A percentile compares a stretch with the other conserved stretches of the same genome.
These are phyloP conservation scores for Eublepharis macularius DNA, from an alignment of 2,113 vertebrate genomes.

Conservation along the genomic window DNA sequence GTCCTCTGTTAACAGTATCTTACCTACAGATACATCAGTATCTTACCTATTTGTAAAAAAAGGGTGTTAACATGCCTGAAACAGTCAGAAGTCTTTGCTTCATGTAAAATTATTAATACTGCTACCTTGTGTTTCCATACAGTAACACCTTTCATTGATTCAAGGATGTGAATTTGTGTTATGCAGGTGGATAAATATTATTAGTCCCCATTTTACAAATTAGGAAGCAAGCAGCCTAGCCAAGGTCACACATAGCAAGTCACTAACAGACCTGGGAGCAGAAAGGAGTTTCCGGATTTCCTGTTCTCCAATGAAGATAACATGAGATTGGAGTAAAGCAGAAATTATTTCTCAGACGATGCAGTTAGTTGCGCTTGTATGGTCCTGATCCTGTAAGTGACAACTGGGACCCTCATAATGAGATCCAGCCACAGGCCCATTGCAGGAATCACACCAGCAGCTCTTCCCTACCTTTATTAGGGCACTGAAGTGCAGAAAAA, in stretches of 20 bases:
- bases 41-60: neutral
- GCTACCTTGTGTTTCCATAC: slow-evolving; percentile 33
- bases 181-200: slow-evolving; percentile 58
- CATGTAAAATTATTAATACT: neutral
- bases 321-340: neutral
- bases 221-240: neutral
- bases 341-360: neutral
- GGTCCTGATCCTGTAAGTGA: neutral
- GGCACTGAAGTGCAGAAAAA: neutral
- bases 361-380: neutral
- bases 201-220: slow-evolving; percentile 35
- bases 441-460: neutral
- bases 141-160: slow-evolving; percentile 52
- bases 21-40: no score
- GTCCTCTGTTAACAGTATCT: neutral
- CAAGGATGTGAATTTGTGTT: slow-evolving; percentile 31
- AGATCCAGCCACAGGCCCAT: neutral
- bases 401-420: neutral
- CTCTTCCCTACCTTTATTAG: neutral
- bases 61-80: neutral
- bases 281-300: neutral
- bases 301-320: neutral
- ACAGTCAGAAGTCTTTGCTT: neutral
- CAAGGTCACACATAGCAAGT: neutral
- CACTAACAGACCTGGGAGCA: neutral